These are phyloP conservation scores for Hestina assimilis DNA, from an alignment of 1,140 invertebrate species.

Conservation along the genomic window DNA sequence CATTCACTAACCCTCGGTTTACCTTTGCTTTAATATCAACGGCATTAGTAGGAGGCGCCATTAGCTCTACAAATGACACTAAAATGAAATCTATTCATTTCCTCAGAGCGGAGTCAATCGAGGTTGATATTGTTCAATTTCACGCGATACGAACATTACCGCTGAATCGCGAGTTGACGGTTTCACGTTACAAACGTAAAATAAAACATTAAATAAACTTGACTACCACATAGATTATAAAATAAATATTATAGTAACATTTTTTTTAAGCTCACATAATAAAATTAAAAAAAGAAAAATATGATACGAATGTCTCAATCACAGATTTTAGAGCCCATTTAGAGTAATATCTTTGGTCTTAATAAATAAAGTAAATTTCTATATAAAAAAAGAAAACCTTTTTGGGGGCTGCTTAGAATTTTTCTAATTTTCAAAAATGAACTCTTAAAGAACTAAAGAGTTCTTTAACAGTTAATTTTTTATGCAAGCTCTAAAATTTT, in stretches of 20 bases:
- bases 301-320: no score
- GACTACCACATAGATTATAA: conserved; percentile 10
- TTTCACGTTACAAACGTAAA: conserved; percentile 33
- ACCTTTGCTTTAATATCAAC: conserved; percentile 36
- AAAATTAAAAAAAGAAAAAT: no score
- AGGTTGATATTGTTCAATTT: conserved; percentile 67
- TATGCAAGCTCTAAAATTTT: no score
- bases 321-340: no score
- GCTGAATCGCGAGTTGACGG: conserved; percentile 38
- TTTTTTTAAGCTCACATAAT: no score
- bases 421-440: no score
- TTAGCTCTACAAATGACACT: conserved; percentile 77
- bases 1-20: conserved; percentile 38
- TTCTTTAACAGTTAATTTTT: no score
- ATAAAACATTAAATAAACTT: conserved; percentile 26
- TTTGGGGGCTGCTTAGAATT: no score
- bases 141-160: conserved; percentile 72
- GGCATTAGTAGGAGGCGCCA: conserved; percentile 65
- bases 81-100: conserved; percentile 78
- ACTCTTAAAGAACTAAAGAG: no score
- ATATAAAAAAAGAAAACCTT: no score
- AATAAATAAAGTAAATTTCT: no score
- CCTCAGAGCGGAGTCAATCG: conserved; percentile 66
- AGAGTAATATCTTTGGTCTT: no score
- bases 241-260: conserved; percentile 1